Evolutionary conservation across 2,888 invertebrate species (phyloP).

Genomic region (Tupiocoris notatus): DNA sequence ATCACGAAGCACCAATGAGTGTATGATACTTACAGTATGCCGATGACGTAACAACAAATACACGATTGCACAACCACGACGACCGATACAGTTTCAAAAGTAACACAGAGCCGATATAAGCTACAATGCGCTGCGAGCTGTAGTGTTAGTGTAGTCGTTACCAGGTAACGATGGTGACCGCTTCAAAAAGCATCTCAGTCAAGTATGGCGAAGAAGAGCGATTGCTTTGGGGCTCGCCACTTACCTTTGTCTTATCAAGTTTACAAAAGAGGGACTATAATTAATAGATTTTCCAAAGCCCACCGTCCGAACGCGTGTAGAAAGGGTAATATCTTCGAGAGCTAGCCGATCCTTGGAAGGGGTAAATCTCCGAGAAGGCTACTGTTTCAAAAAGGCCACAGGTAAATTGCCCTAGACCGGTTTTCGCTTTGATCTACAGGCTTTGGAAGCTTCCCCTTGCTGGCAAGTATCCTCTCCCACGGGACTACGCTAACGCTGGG

Average conservation of each 20-base stretch:
- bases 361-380: constrained; percentile 23
- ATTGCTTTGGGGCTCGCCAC: not conserved
- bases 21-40: too few relatives aligned
- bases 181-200: not conserved
- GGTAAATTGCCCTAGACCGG: constrained; percentile 27
- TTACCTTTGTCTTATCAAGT: not conserved
- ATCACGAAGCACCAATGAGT: too few relatives aligned
- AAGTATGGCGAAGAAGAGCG: not conserved
- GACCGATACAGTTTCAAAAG: too few relatives aligned
- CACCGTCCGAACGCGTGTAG: not conserved
- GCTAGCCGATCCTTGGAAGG: not conserved
- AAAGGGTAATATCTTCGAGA: constrained; percentile 17
- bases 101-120: too few relatives aligned
- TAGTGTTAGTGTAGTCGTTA: too few relatives aligned
- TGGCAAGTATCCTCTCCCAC: constrained; percentile 3
- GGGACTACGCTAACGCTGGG: constrained; percentile 6
- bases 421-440: constrained; percentile 23
- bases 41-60: too few relatives aligned
- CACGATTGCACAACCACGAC: too few relatives aligned
- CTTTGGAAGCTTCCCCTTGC: constrained; percentile 17
- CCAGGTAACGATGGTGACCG: not conserved
- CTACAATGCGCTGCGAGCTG: too few relatives aligned
- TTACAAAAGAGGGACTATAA: constrained; percentile 13
- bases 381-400: constrained; percentile 36
- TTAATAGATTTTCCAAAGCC: constrained; percentile 23